Evolutionary conservation across 2,797 vertebrate species (phyloP).

Genomic region (Hippoglossus hippoglossus): DNA sequence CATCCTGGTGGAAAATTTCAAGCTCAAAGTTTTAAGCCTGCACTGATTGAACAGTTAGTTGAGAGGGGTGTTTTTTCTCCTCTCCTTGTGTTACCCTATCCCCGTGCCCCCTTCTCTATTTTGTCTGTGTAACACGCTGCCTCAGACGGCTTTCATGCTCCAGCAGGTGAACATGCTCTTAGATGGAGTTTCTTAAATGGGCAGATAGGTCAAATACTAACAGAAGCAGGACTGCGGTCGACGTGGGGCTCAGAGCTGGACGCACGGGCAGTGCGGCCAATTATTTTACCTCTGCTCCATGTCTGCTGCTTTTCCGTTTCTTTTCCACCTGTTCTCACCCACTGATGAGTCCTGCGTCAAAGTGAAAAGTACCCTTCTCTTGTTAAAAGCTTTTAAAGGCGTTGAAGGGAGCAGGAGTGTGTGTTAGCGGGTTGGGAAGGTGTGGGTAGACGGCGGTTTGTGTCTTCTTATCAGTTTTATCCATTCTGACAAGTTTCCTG

Average conservation of each 20-base stretch:
- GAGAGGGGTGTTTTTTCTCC: neutral
- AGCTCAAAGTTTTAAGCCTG: constrained; percentile 17
- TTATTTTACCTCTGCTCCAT: constrained; percentile 51
- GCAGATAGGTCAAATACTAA: constrained; percentile 52
- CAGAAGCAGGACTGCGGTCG: constrained; percentile 25
- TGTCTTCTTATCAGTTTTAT: constrained; percentile 51
- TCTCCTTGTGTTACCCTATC: constrained; percentile 24
- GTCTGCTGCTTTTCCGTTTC: constrained; percentile 3
- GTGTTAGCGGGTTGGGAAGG: constrained; percentile 14
- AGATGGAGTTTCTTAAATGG: constrained; percentile 51
- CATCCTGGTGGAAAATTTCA: neutral
- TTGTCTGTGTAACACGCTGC: constrained; percentile 15
- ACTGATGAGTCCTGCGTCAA: constrained; percentile 32
- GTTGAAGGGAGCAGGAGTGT: constrained; percentile 13
- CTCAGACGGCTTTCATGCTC: constrained; percentile 54
- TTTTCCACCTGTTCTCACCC: constrained; percentile 32
- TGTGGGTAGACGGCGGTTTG: constrained; percentile 55
- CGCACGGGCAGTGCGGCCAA: constrained; percentile 46
- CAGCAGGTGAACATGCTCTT: constrained; percentile 47
- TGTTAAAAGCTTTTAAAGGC: constrained; percentile 33
- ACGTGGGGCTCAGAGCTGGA: constrained; percentile 20
- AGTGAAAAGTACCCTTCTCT: constrained; percentile 34
- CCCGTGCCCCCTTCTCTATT: constrained; percentile 1
- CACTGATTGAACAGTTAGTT: constrained; percentile 8
- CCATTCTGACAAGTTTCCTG: constrained; percentile 57